phyloP scores from a whole-genome alignment of 2,797 vertebrate genomes.

The Melanotaenia nigrans region DNA sequence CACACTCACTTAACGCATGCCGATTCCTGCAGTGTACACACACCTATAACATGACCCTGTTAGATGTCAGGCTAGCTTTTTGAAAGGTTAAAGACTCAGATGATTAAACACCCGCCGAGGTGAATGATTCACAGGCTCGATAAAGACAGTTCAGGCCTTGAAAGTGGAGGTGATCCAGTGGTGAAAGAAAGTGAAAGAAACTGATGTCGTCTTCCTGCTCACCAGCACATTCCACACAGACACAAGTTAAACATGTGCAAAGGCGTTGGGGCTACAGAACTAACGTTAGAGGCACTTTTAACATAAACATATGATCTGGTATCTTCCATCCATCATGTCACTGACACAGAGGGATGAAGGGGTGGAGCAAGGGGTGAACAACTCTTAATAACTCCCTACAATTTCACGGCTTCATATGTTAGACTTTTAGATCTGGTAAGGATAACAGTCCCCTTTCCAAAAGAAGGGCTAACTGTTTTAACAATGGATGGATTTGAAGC shows the following conservation, averaged over 20 bases:
- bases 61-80: constrained; percentile 17
- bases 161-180: neutral
- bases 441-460: neutral
- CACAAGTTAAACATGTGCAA: constrained; percentile 44
- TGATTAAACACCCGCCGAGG: constrained; percentile 55
- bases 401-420: constrained; percentile 29
- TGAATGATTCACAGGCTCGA: constrained; percentile 68
- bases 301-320: constrained; percentile 52
- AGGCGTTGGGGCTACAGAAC: constrained; percentile 48
- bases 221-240: constrained; percentile 26
- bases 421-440: constrained; percentile 6
- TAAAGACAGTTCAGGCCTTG: constrained; percentile 11
- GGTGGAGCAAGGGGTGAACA: constrained; percentile 5
- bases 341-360: constrained; percentile 26
- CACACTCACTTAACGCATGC: constrained; percentile 63
- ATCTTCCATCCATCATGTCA: constrained; percentile 51
- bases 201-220: constrained; percentile 34
- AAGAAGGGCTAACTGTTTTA: neutral
- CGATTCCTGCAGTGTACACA: constrained; percentile 66
- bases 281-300: constrained; percentile 44
- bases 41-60: constrained; percentile 45
- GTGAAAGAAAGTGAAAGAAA: constrained; percentile 21
- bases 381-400: constrained; percentile 27
- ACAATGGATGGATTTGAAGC: neutral
- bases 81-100: constrained; percentile 45